Base-by-base conservation (phyloP, 2,888 invertebrate genomes). In the Caenorhabditis zanzibari region DNA sequence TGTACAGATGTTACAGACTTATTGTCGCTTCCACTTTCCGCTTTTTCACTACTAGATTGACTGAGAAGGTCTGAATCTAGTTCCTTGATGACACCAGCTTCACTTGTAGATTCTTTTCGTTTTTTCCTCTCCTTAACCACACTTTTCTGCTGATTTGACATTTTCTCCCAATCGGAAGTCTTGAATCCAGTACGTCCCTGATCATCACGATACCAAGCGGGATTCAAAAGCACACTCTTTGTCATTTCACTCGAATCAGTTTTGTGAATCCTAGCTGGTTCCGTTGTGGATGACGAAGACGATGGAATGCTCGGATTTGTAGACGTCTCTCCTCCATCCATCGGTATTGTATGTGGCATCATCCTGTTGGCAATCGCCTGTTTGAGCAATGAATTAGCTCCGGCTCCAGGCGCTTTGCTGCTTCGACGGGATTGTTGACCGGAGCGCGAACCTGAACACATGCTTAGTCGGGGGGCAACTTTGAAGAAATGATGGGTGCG, bases 161-260 rank as follows among this genome's bases (percentile, higher is more conserved):
- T 64, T 26, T 88, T 85, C 63, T 88, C 86, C 87, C 87, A 88
- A 22, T 88, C 87, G n/a, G 80, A 76, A 6, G 85, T 77, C 52
- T 88, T 89, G 71, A 75, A 88, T 56, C 91, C 91, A 5, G 91
- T 91, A 44, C 89, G 71, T 41, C 91, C 91, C 35, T 90, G 89
- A 10, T 86, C 82, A 74, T 91, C 91, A 63, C 91, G 84, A 83
- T 90, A 91, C 91, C 91, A 91, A 19, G 91, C 90, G 16, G 91
- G 87, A 79, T 88, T 90, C 54, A 85, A 71, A 66, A 91, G 83
- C 28, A 91, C 77, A 58, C 91, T 91, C 32, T 85, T 86, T 63
- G 84, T 86, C 91, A 91, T 91, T 59, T 86, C 86, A 66, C 82
- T 83, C 84, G 89, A 88, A 52, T 85, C 81, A 19, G 86, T 85